Evolutionary conservation across 2,113 vertebrate genomes (phyloP), one percentile per base, ranked within the genome.

Genomic region (zebrafish (Danio rerio)): DNA sequence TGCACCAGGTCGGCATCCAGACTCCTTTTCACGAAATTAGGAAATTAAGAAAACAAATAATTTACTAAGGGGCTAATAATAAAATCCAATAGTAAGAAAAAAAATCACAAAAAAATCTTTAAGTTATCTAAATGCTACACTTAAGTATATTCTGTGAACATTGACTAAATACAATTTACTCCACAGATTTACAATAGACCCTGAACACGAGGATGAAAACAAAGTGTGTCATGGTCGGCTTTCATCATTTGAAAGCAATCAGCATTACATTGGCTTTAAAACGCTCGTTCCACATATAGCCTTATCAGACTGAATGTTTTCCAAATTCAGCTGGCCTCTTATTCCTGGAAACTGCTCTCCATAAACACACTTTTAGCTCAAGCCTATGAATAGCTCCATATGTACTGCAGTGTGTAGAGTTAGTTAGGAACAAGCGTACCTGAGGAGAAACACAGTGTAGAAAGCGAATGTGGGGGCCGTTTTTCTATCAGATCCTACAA

Each of bases 221-320:
- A 61, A 50, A 50, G 18, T n/a, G 58, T 77, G 58, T 59, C 58
- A 77, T 77, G 13, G 74, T 18, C 74, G 62, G 74, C 18, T 62
- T 77, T 77, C 20, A 16, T 62, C 12, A 31, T 77, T 63, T 42
- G 31, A 73, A 73, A 56, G 71, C 52, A 73, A 73, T 73, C 71
- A 73, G 31, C 71, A 56, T 53, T 55, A 53, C 52, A 73, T 13
- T 31, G 69, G 47, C 13, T 31, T 56, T 62, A 43, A 77, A 63
- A 77, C 0, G 12, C 43, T 77, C 1, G 16, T 11, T 21, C 56
- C 3, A 50, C 5, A 50, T 50, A 63, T 77, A 59, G 42, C 53
- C 10, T 59, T 18, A 77, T 77, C 13, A 40, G 45, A 16, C 74
- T 63, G 45, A 77, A 63, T 52, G 12, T 63, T 50, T 50, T 77